Percentiles rank a stretch among this genome's conserved stretches.
Conservation (phyloP, 2,888 invertebrate genomes). For the Eledona agricola region DNA sequence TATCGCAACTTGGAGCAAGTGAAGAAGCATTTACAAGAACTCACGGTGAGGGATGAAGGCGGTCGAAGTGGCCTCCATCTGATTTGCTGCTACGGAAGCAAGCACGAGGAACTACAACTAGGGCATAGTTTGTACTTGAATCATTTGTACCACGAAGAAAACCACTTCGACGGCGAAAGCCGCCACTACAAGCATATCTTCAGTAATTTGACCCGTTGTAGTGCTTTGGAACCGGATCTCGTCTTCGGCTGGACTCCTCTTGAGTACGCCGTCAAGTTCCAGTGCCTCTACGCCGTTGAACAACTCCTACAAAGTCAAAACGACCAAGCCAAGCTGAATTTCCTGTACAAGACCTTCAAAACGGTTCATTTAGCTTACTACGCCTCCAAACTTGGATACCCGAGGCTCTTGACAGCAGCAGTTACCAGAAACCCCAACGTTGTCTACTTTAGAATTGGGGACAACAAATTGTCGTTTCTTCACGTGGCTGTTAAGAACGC, state of each 20-base stretch:
- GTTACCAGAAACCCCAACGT: slow-evolving; percentile 1
- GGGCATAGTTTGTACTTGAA: slow-evolving; percentile 1
- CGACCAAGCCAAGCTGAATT: slow-evolving; percentile 2
- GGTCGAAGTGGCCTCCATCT: slow-evolving; percentile 4
- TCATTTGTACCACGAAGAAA: slow-evolving; percentile 1
- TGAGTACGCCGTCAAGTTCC: slow-evolving; percentile 3
- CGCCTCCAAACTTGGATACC: slow-evolving; percentile 1
- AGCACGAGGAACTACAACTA: background rate
- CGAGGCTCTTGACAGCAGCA: background rate
- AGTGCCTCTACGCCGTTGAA: slow-evolving; percentile 1
- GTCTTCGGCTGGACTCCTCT: slow-evolving; percentile 2
- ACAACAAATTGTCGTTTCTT: background rate
- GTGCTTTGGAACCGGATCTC: background rate
- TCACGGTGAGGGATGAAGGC: background rate
- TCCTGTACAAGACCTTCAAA: background rate
- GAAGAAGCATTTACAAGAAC: background rate
- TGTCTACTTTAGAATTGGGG: slow-evolving; percentile 1
- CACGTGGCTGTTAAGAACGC: slow-evolving; percentile 1
- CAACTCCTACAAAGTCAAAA: background rate
- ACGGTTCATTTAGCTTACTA: slow-evolving; percentile 1
- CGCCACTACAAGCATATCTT: background rate
- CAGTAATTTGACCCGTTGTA: background rate
- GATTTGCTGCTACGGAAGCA: slow-evolving; percentile 3
- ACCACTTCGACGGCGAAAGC: background rate
- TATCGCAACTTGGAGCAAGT: slow-evolving; percentile 6